These are phyloP conservation scores for Druon quercuslanigerum DNA, from an alignment of 1,140 invertebrate species.

Conservation along the genomic window DNA sequence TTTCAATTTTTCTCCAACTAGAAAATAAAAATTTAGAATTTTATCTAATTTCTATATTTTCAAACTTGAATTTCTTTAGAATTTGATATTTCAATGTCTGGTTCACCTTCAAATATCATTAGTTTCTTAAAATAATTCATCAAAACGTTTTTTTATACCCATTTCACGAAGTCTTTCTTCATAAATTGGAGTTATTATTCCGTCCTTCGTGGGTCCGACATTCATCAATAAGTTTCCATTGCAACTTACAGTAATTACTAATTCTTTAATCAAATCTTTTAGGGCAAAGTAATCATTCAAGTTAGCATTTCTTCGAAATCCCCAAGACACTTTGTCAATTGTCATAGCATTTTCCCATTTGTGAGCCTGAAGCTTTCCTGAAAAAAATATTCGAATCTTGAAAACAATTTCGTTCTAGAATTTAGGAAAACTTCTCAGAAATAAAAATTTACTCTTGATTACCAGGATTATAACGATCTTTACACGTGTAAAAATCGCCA, in stretches of 20 bases:
- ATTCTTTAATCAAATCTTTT: slow-evolving; percentile 81
- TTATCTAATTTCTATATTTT: too few relatives aligned
- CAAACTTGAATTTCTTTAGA: too few relatives aligned
- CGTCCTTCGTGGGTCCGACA: slow-evolving; percentile 93
- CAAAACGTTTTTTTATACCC: slow-evolving; percentile 69
- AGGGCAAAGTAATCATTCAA: slow-evolving; percentile 83
- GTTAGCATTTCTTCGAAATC: slow-evolving; percentile 84
- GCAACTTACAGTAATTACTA: slow-evolving; percentile 88
- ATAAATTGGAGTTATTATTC: slow-evolving; percentile 90
- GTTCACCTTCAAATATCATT: too few relatives aligned
- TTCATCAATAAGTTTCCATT: slow-evolving; percentile 93
- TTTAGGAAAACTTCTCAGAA: background rate
- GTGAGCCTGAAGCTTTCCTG: slow-evolving; percentile 81
- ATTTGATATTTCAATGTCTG: too few relatives aligned
- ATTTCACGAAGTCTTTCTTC: slow-evolving; percentile 87
- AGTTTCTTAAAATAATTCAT: too few relatives aligned
- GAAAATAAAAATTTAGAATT: too few relatives aligned
- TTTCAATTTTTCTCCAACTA: too few relatives aligned
- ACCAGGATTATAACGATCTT: slow-evolving; percentile 92
- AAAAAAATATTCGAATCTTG: slow-evolving; percentile 43
- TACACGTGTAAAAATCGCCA: slow-evolving; percentile 89
- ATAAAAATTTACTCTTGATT: slow-evolving; percentile 39
- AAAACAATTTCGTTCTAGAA: background rate
- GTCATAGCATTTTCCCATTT: slow-evolving; percentile 97
- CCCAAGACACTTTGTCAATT: slow-evolving; percentile 91